Evolutionary conservation across 2,113 vertebrate genomes (phyloP), one percentile per base, ranked within the genome.

Genomic region (Circaetus cinerascens): DNA sequence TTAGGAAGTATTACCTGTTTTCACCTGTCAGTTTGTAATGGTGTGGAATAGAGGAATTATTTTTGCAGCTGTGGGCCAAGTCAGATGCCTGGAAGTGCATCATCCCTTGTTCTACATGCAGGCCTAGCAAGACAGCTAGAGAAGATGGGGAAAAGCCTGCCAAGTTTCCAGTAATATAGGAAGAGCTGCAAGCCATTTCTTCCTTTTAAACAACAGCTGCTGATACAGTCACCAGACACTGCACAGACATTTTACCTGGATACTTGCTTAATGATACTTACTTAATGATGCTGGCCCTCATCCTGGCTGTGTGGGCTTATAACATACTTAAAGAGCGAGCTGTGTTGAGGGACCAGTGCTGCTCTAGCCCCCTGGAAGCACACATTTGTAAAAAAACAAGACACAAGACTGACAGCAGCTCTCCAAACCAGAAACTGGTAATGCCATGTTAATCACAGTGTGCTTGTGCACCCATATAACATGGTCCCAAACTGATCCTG

Each of bases 21-120:
- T 74, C 55, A 78, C 40, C 29, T 66, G 55, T 62, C 34, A 13
- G 27, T 73, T 87, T 81, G 40, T 53, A 87, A 36, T 29, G 53
- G 36, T 64, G 4, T 43, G 27, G 21, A 66, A 90, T 7, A 71
- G 75, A 79, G 46, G 51, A 62, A 67, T 30, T 72, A 48, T 53
- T 93, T 94, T 93, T 67, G 66, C 66, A 88, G 66, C 63, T 78
- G 56, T 27, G 45, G 45, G 25, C 26, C 51, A 67, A 92, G 34
- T 56, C 50, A 90, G 64, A 74, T 48, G 90, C 68, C 60, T 90
- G 69, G 46, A 90, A 82, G 56, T 9, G 38, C 41, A 34, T 57
- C 74, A 55, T 17, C 56, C 30, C 25, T 74, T 78, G 30, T 85
- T 85, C 63, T 66, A 41, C 23, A 19, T 11, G 60, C 63, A 87